Evolutionary conservation across 2,888 invertebrate species (phyloP), one percentile per base, ranked within the genome.

Genomic region (Pelosia muscerda): DNA sequence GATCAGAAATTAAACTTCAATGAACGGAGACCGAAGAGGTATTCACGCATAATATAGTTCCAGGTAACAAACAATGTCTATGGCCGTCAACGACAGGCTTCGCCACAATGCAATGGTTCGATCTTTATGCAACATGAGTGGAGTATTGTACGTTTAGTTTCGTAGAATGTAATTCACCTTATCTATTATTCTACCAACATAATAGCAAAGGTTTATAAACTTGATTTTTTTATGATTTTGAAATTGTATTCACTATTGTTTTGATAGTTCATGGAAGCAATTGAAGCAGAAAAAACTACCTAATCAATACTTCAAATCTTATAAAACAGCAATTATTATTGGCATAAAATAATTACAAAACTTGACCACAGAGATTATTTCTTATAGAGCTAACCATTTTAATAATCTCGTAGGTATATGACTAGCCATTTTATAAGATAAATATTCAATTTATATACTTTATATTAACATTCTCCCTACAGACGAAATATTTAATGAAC

Each of bases 91-190:
- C 28, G 15, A 65, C 65, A 54, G 34, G 57, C 34, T 62, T 61
- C 55, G 31, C 60, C 56, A 10, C 53, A 49, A 57, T 62, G 64
- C 53, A 49, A 57, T 62, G 64, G 62, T n/a, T 31, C 3, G 53
- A 38, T 22, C 11, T 49, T 65, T 60, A 61, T 68, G n/a, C 61
- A 58, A n/a, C n/a, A n/a, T n/a, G 26, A 34, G 65, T 61, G 53
- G 34, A 49, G 68, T 65, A 68, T 56, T 28, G 28, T 26, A 9
- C 25, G 25, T 26, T 60, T 23, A 31, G 15, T 11, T 68, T 65
- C 55, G 26, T 10, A 68, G 61, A 62, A 68, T 34, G 31, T 42
- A 31, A 56, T 55, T 26, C 28, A 63, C 23, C 54, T 22, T 53
- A 38, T 63, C 49, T 58, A 59, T 28, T 49, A 38, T 61, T 56